Base-by-base conservation (phyloP, 2,113 vertebrate genomes). In the Sander vitreus region DNA sequence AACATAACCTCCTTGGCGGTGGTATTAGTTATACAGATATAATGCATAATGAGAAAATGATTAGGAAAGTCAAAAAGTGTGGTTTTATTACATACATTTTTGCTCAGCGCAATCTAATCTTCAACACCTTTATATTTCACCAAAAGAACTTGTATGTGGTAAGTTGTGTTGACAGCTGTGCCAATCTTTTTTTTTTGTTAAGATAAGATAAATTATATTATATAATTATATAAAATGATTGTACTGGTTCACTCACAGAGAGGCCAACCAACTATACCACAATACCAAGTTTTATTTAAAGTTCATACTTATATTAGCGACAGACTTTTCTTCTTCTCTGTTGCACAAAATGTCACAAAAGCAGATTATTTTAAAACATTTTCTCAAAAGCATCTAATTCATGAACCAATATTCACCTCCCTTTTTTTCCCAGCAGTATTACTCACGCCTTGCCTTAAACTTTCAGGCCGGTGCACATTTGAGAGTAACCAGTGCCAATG, bases 391-490 rank as follows among this genome's bases (percentile, higher is more conserved):
- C 12, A 18, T 13, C 2, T 69, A 53, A 80, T 59, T 55, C 27
- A 51, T 36, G 50, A 68, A 30, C n/a, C 27, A 15, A 0, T 45
- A 10, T 51, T 45, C 25, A 36, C 48, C 16, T 79, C 48, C 66
- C 13, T 30, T 23, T 79, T 79, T 73, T 70, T 57, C 9, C 33
- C 80, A 59, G 33, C 63, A 36, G 27, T 30, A 1, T 73, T 48
- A 53, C 23, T 79, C 27, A 73, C 47, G 0, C 12, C 18, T 63
- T 12, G n/a, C 33, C 3, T 39, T 10, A n/a, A 43, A 25, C 14
- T 76, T 86, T 30, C 47, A 96, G 95, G 95, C 82, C 81, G 86
- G 0, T 96, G 95, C 72, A 92, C 94, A 2, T 96, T 96, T 92
- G 95, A 95, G 76, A 85, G 59, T 0, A 80, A 90, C 68, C 83